Conservation (phyloP, 2,797 vertebrate genomes). For the Chelidonichthys spinosus region DNA sequence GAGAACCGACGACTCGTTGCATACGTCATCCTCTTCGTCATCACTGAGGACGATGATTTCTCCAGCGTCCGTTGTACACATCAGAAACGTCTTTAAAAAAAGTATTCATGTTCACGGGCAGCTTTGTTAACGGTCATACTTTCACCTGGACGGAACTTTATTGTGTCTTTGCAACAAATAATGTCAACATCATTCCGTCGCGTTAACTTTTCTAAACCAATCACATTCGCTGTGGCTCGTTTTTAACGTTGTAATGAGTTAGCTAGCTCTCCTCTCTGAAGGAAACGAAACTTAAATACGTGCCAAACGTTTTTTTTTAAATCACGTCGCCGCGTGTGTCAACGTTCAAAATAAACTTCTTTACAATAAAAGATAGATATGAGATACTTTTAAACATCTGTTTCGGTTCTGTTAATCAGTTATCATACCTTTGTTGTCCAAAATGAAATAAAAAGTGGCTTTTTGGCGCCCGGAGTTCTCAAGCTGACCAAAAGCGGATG, state of each 20-base stretch:
- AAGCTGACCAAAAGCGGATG: background rate
- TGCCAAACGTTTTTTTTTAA: background rate
- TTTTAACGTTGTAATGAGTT: background rate
- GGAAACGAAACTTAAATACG: background rate
- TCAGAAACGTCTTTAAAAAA: conserved; percentile 20
- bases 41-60: conserved; percentile 77
- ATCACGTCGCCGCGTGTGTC: background rate
- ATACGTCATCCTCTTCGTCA: conserved; percentile 41
- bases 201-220: background rate
- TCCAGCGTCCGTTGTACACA: conserved; percentile 31
- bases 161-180: background rate
- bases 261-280: background rate
- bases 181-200: too few species aligned
- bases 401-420: rapidly evolving
- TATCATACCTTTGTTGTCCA: conserved; percentile 24
- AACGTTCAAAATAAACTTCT: background rate
- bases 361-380: rapidly evolving
- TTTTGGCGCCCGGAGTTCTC: conserved; percentile 33
- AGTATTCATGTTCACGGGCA: background rate
- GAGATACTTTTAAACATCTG: rapidly evolving
- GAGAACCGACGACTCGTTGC: conserved; percentile 48
- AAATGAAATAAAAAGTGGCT: background rate
- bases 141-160: background rate
- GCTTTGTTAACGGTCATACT: background rate
- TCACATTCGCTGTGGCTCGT: background rate